Percentiles rank a stretch among this genome's conserved stretches.
phyloP scores from a whole-genome alignment of 2,113 vertebrate species.

The Gallinago media region DNA sequence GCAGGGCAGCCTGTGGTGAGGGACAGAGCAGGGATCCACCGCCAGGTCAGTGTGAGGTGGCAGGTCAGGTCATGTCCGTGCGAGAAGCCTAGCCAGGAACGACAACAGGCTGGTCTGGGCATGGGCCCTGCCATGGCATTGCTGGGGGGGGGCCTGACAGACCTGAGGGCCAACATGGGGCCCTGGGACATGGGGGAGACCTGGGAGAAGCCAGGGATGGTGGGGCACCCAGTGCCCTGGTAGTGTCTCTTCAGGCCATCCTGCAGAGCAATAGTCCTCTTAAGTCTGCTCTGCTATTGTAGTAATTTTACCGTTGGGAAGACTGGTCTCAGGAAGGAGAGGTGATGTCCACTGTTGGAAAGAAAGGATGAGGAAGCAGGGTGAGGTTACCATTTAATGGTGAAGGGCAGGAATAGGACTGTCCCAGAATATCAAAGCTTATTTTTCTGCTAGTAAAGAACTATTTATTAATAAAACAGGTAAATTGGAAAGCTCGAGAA shows the following conservation, averaged over 20 bases:
- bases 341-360: fast-evolving
- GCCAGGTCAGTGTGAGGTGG: too few relatives aligned
- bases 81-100: not conserved
- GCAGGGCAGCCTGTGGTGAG: fast-evolving
- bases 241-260: not conserved
- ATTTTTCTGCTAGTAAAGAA: not conserved
- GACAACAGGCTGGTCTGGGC: not conserved
- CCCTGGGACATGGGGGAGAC: fast-evolving
- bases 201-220: not conserved
- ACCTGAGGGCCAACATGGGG: fast-evolving
- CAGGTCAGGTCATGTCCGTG: fast-evolving
- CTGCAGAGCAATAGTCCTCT: fast-evolving
- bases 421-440: not conserved
- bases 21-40: fast-evolving
- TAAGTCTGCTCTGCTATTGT: not conserved
- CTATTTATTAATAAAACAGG: not conserved
- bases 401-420: not conserved
- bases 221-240: not conserved
- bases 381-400: not conserved
- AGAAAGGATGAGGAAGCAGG: not conserved
- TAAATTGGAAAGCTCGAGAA: not conserved
- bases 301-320: not conserved
- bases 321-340: not conserved
- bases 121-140: fast-evolving
- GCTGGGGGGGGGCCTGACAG: not conserved